These are phyloP conservation scores for Synanthedon vespiformis DNA, from an alignment of 2,888 invertebrate species.

Conservation along the genomic window DNA sequence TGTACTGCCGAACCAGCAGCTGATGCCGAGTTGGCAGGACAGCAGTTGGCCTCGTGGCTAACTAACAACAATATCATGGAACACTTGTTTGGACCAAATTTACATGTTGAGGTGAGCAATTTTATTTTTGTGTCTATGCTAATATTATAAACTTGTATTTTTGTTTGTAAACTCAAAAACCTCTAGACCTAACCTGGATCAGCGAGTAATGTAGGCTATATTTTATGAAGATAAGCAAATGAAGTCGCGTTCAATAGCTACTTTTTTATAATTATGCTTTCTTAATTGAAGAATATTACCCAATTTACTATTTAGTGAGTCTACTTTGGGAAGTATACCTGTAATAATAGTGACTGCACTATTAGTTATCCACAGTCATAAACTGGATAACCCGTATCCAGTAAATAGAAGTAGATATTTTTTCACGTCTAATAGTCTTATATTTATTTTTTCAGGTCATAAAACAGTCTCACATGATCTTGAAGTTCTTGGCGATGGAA, in stretches of 20 bases:
- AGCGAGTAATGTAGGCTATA: too few relatives aligned
- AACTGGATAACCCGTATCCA: neutral
- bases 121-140: neutral
- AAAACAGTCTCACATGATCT: conserved; percentile 93
- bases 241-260: too few relatives aligned
- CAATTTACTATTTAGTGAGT: too few relatives aligned
- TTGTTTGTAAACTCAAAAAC: too few relatives aligned
- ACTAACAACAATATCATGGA: conserved; percentile 90
- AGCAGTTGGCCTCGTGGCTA: conserved; percentile 89
- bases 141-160: too few relatives aligned
- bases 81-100: conserved; percentile 96
- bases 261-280: too few relatives aligned
- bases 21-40: conserved; percentile 87
- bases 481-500: conserved; percentile 93
- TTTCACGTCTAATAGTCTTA: neutral
- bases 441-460: conserved; percentile 73
- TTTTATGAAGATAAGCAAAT: too few relatives aligned
- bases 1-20: conserved; percentile 89
- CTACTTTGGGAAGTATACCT: too few relatives aligned
- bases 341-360: too few relatives aligned
- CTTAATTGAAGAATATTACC: too few relatives aligned
- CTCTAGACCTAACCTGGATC: too few relatives aligned
- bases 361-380: too few relatives aligned
- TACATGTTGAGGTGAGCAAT: conserved; percentile 87
- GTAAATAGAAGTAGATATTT: neutral